phyloP scores from a whole-genome alignment of 2,888 invertebrate species.

The Ypsolopha sequella region DNA sequence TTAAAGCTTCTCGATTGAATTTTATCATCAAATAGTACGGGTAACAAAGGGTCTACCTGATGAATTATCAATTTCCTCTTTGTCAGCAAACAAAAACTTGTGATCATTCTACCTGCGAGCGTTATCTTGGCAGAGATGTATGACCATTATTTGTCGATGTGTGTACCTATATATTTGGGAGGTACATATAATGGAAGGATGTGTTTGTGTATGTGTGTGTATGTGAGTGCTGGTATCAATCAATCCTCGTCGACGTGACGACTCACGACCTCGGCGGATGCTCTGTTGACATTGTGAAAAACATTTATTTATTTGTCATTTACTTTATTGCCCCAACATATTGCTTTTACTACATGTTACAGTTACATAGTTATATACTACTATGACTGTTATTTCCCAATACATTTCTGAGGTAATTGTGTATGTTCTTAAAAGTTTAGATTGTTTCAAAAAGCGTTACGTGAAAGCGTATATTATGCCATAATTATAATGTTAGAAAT shows the following conservation, averaged over 20 bases:
- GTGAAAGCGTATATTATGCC: no score
- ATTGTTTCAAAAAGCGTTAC: no score
- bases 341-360: no score
- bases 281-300: constrained; percentile 23
- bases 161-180: constrained; percentile 31
- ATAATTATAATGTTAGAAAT: no score
- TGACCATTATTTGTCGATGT: constrained; percentile 55
- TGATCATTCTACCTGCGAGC: constrained; percentile 46
- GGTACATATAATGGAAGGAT: constrained; percentile 15
- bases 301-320: neutral
- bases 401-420: no score
- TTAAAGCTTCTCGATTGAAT: constrained; percentile 41
- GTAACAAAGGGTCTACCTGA: constrained; percentile 45
- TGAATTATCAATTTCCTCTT: constrained; percentile 63
- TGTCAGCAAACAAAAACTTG: constrained; percentile 60
- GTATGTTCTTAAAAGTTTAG: no score
- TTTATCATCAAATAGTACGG: constrained; percentile 42
- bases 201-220: constrained; percentile 7
- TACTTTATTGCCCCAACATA: no score
- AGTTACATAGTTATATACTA: no score
- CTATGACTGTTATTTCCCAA: no score
- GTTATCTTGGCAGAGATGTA: constrained; percentile 65
- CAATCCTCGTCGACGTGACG: constrained; percentile 29
- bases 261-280: constrained; percentile 35
- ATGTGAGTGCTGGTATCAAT: constrained; percentile 36